These are phyloP conservation scores for Campylomormyrus numenius DNA, from an alignment of 2,113 vertebrate species.

Conservation along the genomic window DNA sequence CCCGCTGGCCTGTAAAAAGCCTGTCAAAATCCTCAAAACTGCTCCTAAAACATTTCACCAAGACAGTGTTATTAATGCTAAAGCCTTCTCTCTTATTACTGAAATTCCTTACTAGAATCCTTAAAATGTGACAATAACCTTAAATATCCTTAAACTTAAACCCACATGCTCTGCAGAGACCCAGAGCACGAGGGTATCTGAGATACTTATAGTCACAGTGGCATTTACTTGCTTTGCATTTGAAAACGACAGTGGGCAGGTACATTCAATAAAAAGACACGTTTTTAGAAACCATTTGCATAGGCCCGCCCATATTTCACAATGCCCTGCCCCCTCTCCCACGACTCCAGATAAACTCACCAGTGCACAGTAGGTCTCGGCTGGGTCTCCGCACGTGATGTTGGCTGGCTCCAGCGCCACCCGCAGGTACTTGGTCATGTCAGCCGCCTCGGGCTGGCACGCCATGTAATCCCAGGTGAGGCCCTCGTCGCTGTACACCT, in stretches of 20 bases:
- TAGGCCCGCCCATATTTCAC: background rate
- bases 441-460: constrained; percentile 90
- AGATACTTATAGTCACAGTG: background rate
- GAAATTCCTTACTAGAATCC: background rate
- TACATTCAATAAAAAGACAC: background rate
- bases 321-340: background rate
- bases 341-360: constrained; percentile 65
- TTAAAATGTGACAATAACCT: background rate
- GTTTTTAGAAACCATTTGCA: background rate
- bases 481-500: constrained; percentile 89
- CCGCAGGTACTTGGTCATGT: constrained; percentile 95
- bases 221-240: background rate
- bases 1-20: background rate
- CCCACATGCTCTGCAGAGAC: background rate
- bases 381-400: constrained; percentile 95
- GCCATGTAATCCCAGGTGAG: constrained; percentile 99
- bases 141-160: background rate
- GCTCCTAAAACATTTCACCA: background rate
- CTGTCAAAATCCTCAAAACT: background rate
- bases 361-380: constrained; percentile 93
- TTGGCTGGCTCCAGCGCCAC: constrained; percentile 88
- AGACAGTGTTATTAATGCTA: background rate
- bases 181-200: background rate
- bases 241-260: background rate
- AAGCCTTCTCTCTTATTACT: background rate